phyloP scores from a whole-genome alignment of 2,797 vertebrate species.

The Odontamblyopus rebecca region DNA sequence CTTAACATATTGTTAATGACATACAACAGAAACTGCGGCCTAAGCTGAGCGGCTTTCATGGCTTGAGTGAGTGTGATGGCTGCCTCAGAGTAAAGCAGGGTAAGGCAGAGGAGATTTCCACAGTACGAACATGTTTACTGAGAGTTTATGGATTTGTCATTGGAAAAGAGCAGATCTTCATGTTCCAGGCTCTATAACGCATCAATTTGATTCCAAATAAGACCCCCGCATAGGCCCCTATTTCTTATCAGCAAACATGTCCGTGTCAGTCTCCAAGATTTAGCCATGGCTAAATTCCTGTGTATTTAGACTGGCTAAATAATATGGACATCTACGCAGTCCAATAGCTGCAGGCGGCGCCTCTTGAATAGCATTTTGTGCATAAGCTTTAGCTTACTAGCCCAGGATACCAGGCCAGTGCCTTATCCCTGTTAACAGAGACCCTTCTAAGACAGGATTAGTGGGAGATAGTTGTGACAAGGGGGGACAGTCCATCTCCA shows the following conservation, averaged over 20 bases:
- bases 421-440: slow-evolving; percentile 97
- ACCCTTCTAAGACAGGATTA: slow-evolving; percentile 97
- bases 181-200: slow-evolving; percentile 73
- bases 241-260: slow-evolving; percentile 77
- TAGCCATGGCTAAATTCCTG: slow-evolving; percentile 80
- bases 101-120: slow-evolving; percentile 51
- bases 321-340: slow-evolving; percentile 78
- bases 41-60: slow-evolving; percentile 50
- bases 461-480: slow-evolving; percentile 88
- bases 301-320: slow-evolving; percentile 79
- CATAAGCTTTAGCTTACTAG: slow-evolving; percentile 85
- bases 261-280: slow-evolving; percentile 79
- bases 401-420: slow-evolving; percentile 82
- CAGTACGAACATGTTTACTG: slow-evolving; percentile 63
- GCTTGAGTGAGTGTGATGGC: slow-evolving; percentile 45
- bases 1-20: slow-evolving; percentile 34
- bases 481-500: slow-evolving; percentile 88
- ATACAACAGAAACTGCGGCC: slow-evolving; percentile 50
- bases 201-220: slow-evolving; percentile 79
- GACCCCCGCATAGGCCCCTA: slow-evolving; percentile 59
- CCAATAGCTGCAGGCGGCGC: slow-evolving; percentile 85
- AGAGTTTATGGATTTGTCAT: slow-evolving; percentile 76
- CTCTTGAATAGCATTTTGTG: slow-evolving; percentile 84
- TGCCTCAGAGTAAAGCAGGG: slow-evolving; percentile 41
- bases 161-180: slow-evolving; percentile 71